Evolutionary conservation across 2,888 invertebrate species (phyloP).

Genomic region (Xylota segnis): DNA sequence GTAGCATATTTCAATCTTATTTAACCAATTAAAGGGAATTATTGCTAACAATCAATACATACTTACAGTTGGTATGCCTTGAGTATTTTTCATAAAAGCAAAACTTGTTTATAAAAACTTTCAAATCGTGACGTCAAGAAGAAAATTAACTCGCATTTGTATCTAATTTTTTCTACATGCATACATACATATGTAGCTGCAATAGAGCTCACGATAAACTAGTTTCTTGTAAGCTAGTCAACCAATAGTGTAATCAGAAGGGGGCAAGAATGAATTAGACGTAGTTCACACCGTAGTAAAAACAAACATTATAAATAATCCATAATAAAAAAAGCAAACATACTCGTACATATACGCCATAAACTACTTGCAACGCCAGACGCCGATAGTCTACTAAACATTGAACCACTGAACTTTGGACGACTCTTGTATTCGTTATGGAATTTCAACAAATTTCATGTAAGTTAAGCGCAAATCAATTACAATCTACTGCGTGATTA

Average conservation of each 20-base stretch:
- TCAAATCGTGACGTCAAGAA: not conserved
- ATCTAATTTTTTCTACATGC: not conserved
- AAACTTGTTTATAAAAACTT: not conserved
- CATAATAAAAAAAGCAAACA: not conserved
- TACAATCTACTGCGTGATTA: not conserved
- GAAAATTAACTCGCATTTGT: not conserved
- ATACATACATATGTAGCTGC: too few species aligned
- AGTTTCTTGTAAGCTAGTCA: not conserved
- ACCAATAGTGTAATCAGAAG: not conserved
- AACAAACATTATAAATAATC: not conserved
- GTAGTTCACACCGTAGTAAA: not conserved
- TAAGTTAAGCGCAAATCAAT: not conserved
- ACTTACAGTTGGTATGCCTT: too few species aligned
- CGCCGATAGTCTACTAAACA: not conserved
- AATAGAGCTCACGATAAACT: too few species aligned
- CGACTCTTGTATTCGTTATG: not conserved
- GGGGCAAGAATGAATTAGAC: not conserved
- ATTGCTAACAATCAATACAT: too few species aligned
- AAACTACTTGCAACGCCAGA: not conserved
- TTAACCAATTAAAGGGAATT: too few species aligned
- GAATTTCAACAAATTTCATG: conserved; percentile 13
- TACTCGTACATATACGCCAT: not conserved
- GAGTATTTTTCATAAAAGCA: too few species aligned
- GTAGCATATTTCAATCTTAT: too few species aligned
- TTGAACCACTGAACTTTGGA: not conserved